Evolutionary conservation across 2,797 vertebrate genomes (phyloP), one percentile per base, ranked within the genome.

Genomic region (Remorina albescens): DNA sequence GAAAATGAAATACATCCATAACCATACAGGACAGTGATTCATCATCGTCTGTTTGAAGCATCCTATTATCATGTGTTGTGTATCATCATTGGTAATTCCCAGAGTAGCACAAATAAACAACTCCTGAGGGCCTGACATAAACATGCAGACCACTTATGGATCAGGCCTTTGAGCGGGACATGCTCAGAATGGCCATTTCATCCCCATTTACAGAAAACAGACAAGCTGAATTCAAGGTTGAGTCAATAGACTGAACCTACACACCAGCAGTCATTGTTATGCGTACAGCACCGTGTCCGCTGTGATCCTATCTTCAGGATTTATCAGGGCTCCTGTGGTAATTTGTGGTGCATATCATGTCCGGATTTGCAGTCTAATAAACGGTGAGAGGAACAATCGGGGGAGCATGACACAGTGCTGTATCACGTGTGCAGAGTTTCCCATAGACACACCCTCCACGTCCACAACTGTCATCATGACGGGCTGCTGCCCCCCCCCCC

Each of bases 1-100:
- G 67, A 85, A 83, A 89, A 86, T 65, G 88, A 90, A n/a, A 86
- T 68, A 55, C 50, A 79, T 74, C 71, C 56, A 78, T 77, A 74
- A 84, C 79, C 74, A 68, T 67, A 41, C 67, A 59, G 71, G 67
- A 34, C 39, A 42, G 61, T 19, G 4, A 25, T 69, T 57, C 76
- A 77, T 75, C 51, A 51, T 60, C 6, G 25, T 84, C 73, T 71
- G 46, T 86, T 81, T 81, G 66, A 58, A 46, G 67, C 76, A 60
- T 69, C 59, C 11, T 71, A 54, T 78, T 80, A 78, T 74, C 53
- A 62, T 47, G 54, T 9, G 0, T 23, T 18, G 23, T 70, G 62
- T 56, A 58, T 83, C 36, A 62, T 59, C 76, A 76, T 30, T 26
- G 51, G 46, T 57, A 76, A 34, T 67, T 84, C 51, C 47, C 59